phyloP scores from a whole-genome alignment of 2,797 vertebrate genomes.

The Chaunax sp. region DNA sequence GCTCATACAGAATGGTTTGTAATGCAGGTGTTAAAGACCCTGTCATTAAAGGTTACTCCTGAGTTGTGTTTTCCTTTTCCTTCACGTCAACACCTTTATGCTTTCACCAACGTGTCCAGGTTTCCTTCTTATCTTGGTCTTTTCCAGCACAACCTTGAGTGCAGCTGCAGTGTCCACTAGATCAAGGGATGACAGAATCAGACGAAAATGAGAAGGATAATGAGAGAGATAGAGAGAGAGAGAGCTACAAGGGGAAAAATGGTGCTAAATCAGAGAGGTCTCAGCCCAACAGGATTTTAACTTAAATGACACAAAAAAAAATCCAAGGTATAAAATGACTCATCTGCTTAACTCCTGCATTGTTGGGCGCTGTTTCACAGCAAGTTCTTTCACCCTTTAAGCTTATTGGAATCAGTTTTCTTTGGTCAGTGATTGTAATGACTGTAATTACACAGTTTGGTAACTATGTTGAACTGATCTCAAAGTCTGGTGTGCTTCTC shows the following conservation, averaged over 20 bases:
- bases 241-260: slow-evolving; percentile 47
- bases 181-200: slow-evolving; percentile 78
- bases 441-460: too few relatives aligned
- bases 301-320: too few relatives aligned
- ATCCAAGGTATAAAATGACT: too few relatives aligned
- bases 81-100: slow-evolving; percentile 76
- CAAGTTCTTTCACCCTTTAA: too few relatives aligned
- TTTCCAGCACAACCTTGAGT: slow-evolving; percentile 57
- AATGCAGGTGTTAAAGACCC: slow-evolving; percentile 80
- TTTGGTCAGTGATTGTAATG: too few relatives aligned
- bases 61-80: slow-evolving; percentile 74
- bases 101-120: slow-evolving; percentile 70
- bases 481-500: background rate
- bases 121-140: slow-evolving; percentile 72
- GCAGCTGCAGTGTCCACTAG: slow-evolving; percentile 65
- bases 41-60: slow-evolving; percentile 80
- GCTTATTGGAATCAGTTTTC: too few relatives aligned
- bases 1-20: slow-evolving; percentile 70
- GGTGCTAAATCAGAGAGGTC: slow-evolving; percentile 75
- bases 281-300: slow-evolving; percentile 66
- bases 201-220: slow-evolving; percentile 75
- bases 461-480: too few relatives aligned
- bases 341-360: too few relatives aligned
- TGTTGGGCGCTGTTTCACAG: too few relatives aligned
- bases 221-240: slow-evolving; percentile 57